Evolutionary conservation across 2,888 invertebrate species (phyloP).

Genomic region (Drosophila ustulata): DNA sequence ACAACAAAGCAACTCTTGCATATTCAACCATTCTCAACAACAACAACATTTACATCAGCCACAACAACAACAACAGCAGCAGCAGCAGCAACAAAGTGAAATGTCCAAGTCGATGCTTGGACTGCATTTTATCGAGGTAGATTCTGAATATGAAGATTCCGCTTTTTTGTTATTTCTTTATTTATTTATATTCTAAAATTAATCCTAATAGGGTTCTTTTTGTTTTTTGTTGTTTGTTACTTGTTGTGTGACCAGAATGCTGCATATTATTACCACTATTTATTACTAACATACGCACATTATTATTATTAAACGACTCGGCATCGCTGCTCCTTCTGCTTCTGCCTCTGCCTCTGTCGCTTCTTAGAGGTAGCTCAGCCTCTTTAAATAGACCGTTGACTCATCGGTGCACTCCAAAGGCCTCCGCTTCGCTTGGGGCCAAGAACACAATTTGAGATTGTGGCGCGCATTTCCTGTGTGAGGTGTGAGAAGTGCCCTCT

Average conservation of each 20-base stretch:
- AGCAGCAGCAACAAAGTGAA: slow-evolving; percentile 81
- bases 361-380: slow-evolving; percentile 16
- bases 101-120: slow-evolving; percentile 84
- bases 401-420: slow-evolving; percentile 53
- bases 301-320: slow-evolving; percentile 6
- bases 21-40: slow-evolving; percentile 78
- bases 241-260: slow-evolving; percentile 29
- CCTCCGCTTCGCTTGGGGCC: slow-evolving; percentile 42
- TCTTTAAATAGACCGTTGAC: slow-evolving; percentile 65
- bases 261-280: slow-evolving; percentile 18
- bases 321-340: neutral
- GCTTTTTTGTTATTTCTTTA: slow-evolving; percentile 25
- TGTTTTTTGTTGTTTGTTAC: slow-evolving; percentile 21
- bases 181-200: slow-evolving; percentile 8
- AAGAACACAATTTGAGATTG: slow-evolving; percentile 56
- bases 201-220: neutral
- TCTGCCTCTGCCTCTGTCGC: neutral
- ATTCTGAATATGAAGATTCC: slow-evolving; percentile 54
- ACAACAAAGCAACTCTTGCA: slow-evolving; percentile 82
- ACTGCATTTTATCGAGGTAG: slow-evolving; percentile 84
- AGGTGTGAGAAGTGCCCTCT: slow-evolving; percentile 9
- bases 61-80: slow-evolving; percentile 66
- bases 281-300: slow-evolving; percentile 36
- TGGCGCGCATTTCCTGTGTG: slow-evolving; percentile 60
- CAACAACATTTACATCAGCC: slow-evolving; percentile 59